Base-by-base conservation (phyloP, 2,888 invertebrate species). In the Aporophyla nigra region DNA sequence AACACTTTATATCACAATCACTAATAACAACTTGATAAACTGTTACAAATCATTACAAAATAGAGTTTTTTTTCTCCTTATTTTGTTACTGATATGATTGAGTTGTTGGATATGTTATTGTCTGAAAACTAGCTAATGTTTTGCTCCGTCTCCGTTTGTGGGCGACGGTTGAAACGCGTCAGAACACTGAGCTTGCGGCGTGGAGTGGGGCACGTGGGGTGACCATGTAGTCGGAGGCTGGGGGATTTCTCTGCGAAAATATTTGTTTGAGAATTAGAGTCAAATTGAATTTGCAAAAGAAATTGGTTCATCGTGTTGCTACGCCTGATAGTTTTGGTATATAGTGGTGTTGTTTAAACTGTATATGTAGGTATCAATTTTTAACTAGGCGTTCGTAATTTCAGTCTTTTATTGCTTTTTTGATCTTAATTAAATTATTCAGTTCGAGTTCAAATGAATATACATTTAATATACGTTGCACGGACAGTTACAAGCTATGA, bases 131-230 rank as follows among this genome's bases (percentile, higher is more conserved):
- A 77, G 76, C 74, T 56, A 62, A 68, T 74, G 73, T 83, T 76
- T 71, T 66, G 66, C 78, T 67, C 58, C 71, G 74, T 83, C 82
- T 88, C 84, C 80, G 83, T 78, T 82, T 78, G 82, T 80, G 76
- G 81, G 76, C 78, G 76, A 79, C 83, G 83, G 78, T 78, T 85
- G 86, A 77, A 82, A 80, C 80, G 86, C 89, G 89, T 82, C 86
- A 82, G 83, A 78, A 83, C 82, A 90, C 90, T 88, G 89, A 86
- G 87, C 80, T 77, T 79, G 71, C 80, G 82, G 77, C 78, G 68
- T 85, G 87, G 88, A 86, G 88, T 87, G 89, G 87, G 89, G 88
- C 76, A 68, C 63, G 27, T 78, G 84, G 88, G 85, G 91, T 86
- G 89, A 70, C 91, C 75, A 90, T 53, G 78, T 21, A 24, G 63